phyloP scores from a whole-genome alignment of 2,797 vertebrate genomes.

The Synaphobranchus kaupii region DNA sequence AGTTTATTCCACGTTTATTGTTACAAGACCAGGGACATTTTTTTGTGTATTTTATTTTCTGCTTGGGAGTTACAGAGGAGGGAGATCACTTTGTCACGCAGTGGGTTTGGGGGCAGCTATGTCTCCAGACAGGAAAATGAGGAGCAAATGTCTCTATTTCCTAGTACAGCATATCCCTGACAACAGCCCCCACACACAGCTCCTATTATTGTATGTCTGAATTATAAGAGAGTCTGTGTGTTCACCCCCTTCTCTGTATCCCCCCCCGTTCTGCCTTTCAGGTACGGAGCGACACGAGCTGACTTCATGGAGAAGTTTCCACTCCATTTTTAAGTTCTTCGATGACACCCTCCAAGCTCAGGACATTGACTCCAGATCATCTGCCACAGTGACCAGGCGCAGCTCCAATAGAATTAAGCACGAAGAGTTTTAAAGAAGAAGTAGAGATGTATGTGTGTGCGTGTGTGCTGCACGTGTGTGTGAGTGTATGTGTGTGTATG shows the following conservation, averaged over 20 bases:
- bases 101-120: neutral
- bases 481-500: neutral
- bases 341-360: constrained; percentile 76
- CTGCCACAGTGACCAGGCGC: constrained; percentile 75
- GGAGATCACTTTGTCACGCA: neutral
- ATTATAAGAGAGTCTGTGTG: neutral
- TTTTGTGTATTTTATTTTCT: neutral
- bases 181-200: neutral
- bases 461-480: too few relatives aligned
- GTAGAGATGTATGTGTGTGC: constrained; percentile 12
- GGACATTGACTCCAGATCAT: constrained; percentile 70
- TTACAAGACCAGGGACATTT: neutral
- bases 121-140: neutral
- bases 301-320: constrained; percentile 93
- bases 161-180: neutral
- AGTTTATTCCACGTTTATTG: neutral
- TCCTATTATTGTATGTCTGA: neutral
- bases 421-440: constrained; percentile 80
- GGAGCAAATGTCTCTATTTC: too few relatives aligned
- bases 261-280: constrained; percentile 53
- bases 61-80: neutral
- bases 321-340: constrained; percentile 92
- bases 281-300: constrained; percentile 95
- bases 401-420: constrained; percentile 88
- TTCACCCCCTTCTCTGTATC: constrained; percentile 27